Evolutionary conservation across 2,888 invertebrate genomes (phyloP).

Genomic region (Campaea margaritaria): DNA sequence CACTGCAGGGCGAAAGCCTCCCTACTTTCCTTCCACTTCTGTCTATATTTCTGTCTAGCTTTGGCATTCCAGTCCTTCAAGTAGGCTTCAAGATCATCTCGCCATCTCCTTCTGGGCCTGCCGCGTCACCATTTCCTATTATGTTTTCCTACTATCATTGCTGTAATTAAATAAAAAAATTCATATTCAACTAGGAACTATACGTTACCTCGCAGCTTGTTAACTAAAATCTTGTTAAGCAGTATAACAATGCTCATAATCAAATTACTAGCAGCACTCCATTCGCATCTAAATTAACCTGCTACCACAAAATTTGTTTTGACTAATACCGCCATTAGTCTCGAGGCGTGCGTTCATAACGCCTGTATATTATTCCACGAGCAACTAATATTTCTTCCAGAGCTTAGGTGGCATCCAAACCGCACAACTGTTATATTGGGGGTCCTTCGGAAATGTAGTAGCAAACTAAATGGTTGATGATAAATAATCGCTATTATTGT

Average conservation of each 20-base stretch:
- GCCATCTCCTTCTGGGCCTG: too few relatives aligned
- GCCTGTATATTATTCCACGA: conserved; percentile 51
- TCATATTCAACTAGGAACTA: not conserved
- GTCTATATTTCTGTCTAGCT: too few relatives aligned
- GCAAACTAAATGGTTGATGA: not conserved
- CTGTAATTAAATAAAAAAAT: not conserved
- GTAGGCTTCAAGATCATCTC: too few relatives aligned
- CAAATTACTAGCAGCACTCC: conserved; percentile 43
- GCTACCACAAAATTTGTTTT: conserved; percentile 54
- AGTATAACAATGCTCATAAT: conserved; percentile 35
- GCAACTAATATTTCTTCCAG: conserved; percentile 52
- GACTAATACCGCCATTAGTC: conserved; percentile 62
- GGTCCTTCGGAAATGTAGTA: not conserved
- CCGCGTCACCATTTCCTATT: too few relatives aligned
- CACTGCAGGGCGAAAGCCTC: too few relatives aligned
- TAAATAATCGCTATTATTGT: not conserved
- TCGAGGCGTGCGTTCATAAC: conserved; percentile 54
- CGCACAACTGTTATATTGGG: conserved; percentile 15
- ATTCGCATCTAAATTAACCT: conserved; percentile 49
- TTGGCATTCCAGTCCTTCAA: too few relatives aligned
- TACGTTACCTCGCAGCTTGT: not conserved
- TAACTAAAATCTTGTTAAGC: conserved; percentile 1
- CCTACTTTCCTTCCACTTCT: too few relatives aligned
- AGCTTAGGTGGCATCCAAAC: conserved; percentile 30
- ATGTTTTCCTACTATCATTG: too few relatives aligned